Percentiles rank a stretch among this genome's conserved stretches.
Evolutionary conservation across 2,888 invertebrate species (phyloP).

Genomic region (Antitype chi): DNA sequence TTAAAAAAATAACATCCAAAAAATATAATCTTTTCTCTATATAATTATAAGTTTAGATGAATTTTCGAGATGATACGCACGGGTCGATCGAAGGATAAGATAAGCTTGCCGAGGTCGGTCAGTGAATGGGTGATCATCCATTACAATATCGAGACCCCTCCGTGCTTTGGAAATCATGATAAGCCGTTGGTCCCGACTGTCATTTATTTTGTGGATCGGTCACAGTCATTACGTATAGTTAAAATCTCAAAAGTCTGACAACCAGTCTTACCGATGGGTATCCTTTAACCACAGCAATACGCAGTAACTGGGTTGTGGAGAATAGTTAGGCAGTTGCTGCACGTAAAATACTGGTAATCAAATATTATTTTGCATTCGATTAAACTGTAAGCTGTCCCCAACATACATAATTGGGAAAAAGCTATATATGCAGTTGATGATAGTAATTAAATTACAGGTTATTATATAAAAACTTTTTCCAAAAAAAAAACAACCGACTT

Average conservation of each 20-base stretch:
- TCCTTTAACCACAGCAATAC: not conserved
- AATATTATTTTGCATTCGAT: not conserved
- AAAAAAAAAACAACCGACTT: too few species aligned
- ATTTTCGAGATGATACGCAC: not conserved
- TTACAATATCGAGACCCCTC: too few species aligned
- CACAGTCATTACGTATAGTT: not conserved
- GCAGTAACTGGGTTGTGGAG: not conserved
- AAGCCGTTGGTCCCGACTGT: not conserved
- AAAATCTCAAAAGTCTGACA: not conserved
- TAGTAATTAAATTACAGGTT: not conserved
- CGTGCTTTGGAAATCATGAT: not conserved
- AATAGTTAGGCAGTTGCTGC: not conserved
- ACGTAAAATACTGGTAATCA: not conserved
- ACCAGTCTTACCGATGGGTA: not conserved
- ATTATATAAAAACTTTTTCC: too few species aligned
- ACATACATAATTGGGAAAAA: not conserved
- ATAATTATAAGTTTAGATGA: not conserved
- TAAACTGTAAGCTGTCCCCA: not conserved
- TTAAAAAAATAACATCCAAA: too few species aligned
- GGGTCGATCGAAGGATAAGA: not conserved
- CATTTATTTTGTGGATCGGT: not conserved
- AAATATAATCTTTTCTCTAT: too few species aligned
- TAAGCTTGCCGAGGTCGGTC: not conserved
- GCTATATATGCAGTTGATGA: not conserved
- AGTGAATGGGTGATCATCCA: not conserved